Percentiles rank a stretch among this genome's conserved stretches.
These are phyloP conservation scores for Cygnus buccinator DNA, from an alignment of 2,113 vertebrate genomes.

Conservation along the genomic window DNA sequence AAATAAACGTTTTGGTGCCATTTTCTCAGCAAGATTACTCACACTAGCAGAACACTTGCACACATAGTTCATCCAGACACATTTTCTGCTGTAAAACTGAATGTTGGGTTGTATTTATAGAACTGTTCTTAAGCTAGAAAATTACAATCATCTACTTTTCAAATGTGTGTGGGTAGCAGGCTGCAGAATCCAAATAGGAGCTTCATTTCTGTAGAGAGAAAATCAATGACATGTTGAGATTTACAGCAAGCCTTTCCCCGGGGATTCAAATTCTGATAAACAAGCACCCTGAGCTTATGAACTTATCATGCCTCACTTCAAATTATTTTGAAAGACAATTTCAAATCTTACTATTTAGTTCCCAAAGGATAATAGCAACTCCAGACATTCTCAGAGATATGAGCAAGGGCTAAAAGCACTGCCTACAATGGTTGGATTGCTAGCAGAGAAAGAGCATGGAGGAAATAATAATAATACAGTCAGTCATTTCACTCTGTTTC, in stretches of 20 bases:
- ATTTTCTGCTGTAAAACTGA: constrained; percentile 5
- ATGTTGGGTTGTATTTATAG: constrained; percentile 60
- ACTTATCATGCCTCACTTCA: background rate
- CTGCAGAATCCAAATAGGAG: constrained; percentile 34
- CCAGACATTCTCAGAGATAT: background rate
- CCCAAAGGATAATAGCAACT: background rate
- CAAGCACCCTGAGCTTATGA: constrained; percentile 14
- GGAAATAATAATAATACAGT: background rate
- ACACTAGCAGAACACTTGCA: background rate
- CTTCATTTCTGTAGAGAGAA: constrained; percentile 39
- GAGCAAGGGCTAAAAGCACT: background rate
- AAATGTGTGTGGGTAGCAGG: constrained; percentile 41
- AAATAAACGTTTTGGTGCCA: background rate
- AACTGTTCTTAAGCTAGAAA: constrained; percentile 46
- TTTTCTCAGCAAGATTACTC: constrained; percentile 45
- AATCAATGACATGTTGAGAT: constrained; percentile 36
- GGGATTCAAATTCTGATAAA: constrained; percentile 12
- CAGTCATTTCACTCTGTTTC: background rate
- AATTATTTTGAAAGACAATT: constrained; percentile 28
- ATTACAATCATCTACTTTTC: constrained; percentile 64
- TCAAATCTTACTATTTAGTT: background rate
- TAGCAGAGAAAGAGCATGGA: background rate
- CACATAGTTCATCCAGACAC: constrained; percentile 20
- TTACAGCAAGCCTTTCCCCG: background rate
- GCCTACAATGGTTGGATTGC: background rate